Evolutionary conservation across 1,140 invertebrate genomes (phyloP), one percentile per base, ranked within the genome.

Genomic region (Octopus bimaculoides): DNA sequence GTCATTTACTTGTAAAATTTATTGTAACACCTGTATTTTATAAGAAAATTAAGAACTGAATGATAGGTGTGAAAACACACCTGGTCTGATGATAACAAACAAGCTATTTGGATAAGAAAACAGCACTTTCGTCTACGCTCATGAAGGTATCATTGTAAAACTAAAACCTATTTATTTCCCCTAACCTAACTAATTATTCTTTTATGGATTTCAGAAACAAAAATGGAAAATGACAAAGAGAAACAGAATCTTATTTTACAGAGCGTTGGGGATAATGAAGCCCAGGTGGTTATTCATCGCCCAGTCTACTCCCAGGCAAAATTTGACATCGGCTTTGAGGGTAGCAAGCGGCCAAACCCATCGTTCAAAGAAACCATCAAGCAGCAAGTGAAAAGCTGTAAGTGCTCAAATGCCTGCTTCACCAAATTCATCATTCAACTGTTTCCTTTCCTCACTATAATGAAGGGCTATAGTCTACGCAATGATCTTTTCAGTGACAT

Each of bases 401-500:
- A 77, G 12, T 89, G 87, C 78, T 86, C 86, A 8, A 77, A 79
- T 66, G 53, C 78, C 17, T 89, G 88, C 78, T 53, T 83, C 53
- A 82, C 83, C 77, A 79, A 83, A 5, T 87, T 86, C 77, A 54
- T 89, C 8, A 81, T 79, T 52, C 52, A 61, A 8, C 71, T 85
- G 14, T 85, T 91, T 77, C 90, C 90, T 5, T 89, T 89, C 75
- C 52, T 90, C 26, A 78, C 77, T 20, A 86, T 89, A 12, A 73
- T 91, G 79, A 83, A 79, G 73, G 83, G 84, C 4, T 92, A 92
- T 84, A 86, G 84, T 54, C 75, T 89, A 26, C 83, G 83, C 76
- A 75, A 85, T 5, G 86, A 90, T 82, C 78, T 92, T 0, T 55
- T 85, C 0, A 81, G 81, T 10, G 91, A 92, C 83, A 79, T 91